These are phyloP conservation scores for Salvator merianae DNA, from an alignment of 2,113 vertebrate species.

Conservation along the genomic window DNA sequence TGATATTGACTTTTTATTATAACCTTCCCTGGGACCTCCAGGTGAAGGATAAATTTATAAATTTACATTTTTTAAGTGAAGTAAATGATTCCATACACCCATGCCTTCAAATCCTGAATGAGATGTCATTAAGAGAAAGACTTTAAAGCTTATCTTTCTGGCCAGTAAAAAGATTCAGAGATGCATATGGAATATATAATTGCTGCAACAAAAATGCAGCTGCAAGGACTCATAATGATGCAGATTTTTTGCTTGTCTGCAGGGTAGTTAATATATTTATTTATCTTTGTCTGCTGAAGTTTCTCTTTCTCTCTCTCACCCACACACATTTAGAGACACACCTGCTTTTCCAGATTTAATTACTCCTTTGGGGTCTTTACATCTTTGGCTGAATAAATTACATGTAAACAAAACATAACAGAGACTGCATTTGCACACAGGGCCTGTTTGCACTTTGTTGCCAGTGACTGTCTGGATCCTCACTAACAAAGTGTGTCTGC, in stretches of 20 bases:
- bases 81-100: too few species aligned
- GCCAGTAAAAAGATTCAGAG: background rate
- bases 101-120: background rate
- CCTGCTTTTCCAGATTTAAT: background rate
- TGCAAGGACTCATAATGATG: background rate
- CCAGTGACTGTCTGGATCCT: too few species aligned
- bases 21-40: too few species aligned
- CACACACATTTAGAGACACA: background rate
- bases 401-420: background rate
- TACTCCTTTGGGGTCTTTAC: background rate
- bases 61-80: too few species aligned
- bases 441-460: too few species aligned
- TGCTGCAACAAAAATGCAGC: background rate
- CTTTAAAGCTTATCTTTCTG: background rate
- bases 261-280: background rate
- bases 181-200: slow-evolving; percentile 13
- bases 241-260: background rate
- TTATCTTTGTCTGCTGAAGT: background rate
- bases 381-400: background rate
- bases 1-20: too few species aligned
- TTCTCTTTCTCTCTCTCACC: background rate
- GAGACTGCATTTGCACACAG: background rate
- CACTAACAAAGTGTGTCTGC: too few species aligned
- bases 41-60: too few species aligned
- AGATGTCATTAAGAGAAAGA: slow-evolving; percentile 10